Base-by-base conservation (phyloP, 2,113 vertebrate species). In the Cebus imitator region DNA sequence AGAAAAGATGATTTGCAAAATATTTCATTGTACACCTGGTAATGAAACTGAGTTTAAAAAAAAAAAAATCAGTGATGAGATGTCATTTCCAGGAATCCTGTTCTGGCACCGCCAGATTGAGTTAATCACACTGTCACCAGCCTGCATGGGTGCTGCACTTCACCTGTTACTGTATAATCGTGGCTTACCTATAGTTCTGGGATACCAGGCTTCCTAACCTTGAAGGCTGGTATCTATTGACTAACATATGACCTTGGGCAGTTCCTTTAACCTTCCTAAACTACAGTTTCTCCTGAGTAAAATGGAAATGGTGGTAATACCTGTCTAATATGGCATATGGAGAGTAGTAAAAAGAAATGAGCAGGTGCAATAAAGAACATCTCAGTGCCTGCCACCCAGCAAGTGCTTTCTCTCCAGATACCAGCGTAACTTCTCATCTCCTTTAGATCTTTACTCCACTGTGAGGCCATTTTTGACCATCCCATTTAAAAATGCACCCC, bases 71-170 rank as follows among this genome's bases (percentile, higher is more conserved):
- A 78, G 1, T 20, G 75, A 82, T 95, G 73, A 13, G 50, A 72
- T 52, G 25, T 82, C 82, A 86, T 89, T 96, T 96, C 89, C 82
- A 91, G 88, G 89, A 93, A 95, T 81, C 37, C 27, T 87, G 68
- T 85, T 61, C 84, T 57, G 61, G 23, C 35, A 16, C 8, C 5
- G 2, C 52, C 87, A 85, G 43, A n/a, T 0, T 50, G 82, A 61
- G 30, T 91, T 75, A 37, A 72, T 92, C 35, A 27, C 61, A 64
- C 61, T 64, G 61, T 27, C 61, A 64, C 61, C 61, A 64, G 27
- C 27, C 61, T 30, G 61, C 27, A 64, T 64, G 61, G 61, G 61
- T 13, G 4, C 7, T 37, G 8, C 23, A 1, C n/a, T 55, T 68
- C 18, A 11, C 32, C 14, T 45, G 20, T 5, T 6, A 57, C 40